Evolutionary conservation across 1,140 invertebrate genomes (phyloP).

Genomic region (Panagrolaimus sp.): DNA sequence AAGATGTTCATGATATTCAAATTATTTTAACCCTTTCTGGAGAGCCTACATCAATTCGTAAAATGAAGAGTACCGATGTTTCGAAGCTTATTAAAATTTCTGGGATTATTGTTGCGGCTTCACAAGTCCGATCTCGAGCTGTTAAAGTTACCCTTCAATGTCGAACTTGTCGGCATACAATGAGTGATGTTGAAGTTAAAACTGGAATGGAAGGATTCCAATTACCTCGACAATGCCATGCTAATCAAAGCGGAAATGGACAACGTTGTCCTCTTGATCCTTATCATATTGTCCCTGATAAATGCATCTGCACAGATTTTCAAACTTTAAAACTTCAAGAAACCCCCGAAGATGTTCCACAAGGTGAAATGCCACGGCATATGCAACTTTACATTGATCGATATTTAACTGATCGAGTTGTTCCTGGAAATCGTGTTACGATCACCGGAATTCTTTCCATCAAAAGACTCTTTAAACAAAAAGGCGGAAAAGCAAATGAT

Average conservation of each 20-base stretch:
- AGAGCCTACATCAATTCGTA: conserved; percentile 74
- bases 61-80: conserved; percentile 84
- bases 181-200: conserved; percentile 82
- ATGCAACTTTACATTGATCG: conserved; percentile 88
- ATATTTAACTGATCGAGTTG: conserved; percentile 84
- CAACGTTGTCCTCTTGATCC: conserved; percentile 90
- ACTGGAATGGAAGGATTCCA: conserved; percentile 92
- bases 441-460: conserved; percentile 94
- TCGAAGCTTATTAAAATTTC: conserved; percentile 87
- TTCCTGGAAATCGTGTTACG: conserved; percentile 88
- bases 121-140: conserved; percentile 87
- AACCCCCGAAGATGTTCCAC: conserved; percentile 87
- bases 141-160: conserved; percentile 91
- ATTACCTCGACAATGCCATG: conserved; percentile 85
- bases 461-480: conserved; percentile 71
- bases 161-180: conserved; percentile 79
- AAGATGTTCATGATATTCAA: conserved; percentile 87
- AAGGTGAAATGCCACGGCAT: conserved; percentile 96
- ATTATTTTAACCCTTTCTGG: conserved; percentile 79
- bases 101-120: conserved; percentile 89
- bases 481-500: conserved; percentile 66
- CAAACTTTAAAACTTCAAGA: conserved; percentile 84
- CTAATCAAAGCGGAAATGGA: conserved; percentile 74
- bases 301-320: conserved; percentile 92
- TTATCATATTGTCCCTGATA: conserved; percentile 93